phyloP scores from a whole-genome alignment of 2,113 vertebrate genomes.

The Hiodon tergisus region DNA sequence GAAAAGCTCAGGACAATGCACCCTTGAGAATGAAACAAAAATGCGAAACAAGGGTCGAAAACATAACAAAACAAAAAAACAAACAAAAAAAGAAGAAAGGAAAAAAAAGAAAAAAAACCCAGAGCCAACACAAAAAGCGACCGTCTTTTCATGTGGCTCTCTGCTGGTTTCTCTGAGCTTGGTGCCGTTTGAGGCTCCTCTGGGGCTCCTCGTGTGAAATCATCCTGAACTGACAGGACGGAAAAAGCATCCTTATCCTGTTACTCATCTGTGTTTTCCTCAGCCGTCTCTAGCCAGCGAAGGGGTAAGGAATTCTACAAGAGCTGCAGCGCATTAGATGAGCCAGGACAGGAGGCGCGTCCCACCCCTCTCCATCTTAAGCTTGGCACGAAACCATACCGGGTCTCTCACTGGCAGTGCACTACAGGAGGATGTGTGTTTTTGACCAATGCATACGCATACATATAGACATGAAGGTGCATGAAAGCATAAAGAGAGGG shows the following conservation, averaged over 20 bases:
- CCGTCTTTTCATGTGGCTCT: constrained; percentile 13
- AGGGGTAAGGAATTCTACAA: not conserved
- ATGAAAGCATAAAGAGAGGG: constrained; percentile 23
- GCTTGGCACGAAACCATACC: not conserved
- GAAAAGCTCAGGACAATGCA: too few species aligned
- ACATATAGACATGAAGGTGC: constrained; percentile 31
- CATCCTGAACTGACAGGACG: not conserved
- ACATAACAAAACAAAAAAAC: not conserved
- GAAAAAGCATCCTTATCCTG: not conserved
- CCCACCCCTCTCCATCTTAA: not conserved
- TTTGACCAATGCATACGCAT: constrained; percentile 32
- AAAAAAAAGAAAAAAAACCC: not conserved
- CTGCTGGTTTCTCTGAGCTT: not conserved
- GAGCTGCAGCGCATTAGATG: not conserved
- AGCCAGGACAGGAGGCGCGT: not conserved
- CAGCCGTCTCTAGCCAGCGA: not conserved
- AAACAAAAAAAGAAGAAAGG: constrained; percentile 24
- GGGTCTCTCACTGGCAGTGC: not conserved
- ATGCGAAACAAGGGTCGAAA: not conserved
- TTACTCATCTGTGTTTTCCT: not conserved
- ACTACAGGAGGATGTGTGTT: not conserved
- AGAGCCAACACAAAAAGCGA: not conserved
- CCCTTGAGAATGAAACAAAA: not conserved
- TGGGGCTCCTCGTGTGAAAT: not conserved
- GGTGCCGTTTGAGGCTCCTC: not conserved